Evolutionary conservation across 2,113 vertebrate species (phyloP), one percentile per base, ranked within the genome.

Genomic region (Prunella himalayana): DNA sequence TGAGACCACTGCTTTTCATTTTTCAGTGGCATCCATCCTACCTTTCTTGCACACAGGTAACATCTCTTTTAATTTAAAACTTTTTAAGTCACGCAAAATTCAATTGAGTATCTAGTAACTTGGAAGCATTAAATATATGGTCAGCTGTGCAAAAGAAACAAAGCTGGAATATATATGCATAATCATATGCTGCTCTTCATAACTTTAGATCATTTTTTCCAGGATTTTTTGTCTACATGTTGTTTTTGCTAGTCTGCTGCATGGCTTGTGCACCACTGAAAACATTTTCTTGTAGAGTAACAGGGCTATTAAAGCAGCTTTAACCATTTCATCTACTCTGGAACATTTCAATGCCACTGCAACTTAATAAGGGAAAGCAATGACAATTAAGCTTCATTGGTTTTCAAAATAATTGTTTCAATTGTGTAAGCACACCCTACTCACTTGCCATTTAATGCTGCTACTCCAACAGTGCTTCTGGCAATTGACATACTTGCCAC

Each of bases 401-500:
- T 79, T 86, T 92, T 54, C 75, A 82, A 80, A 72, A 68, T 0
- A 66, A 42, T 10, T 60, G 31, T 76, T 72, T 56, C 49, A 65
- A 85, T 41, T 33, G 6, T 83, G 54, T 37, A 90, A 92, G 49
- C 57, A 87, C 60, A 86, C 93, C 92, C 87, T 98, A 98, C 98
- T 98, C 94, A 98, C 98, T 98, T 98, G 97, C 98, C 98, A 84
- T 98, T 98, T 97, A 98, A 81, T 79, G 98, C 97, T 90, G 98
- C 98, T 66, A 98, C 98, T 82, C 98, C 98, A 68, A 98, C 98
- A 54, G 98, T 98, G 96, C 98, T 98, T 81, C 98, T 97, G 93
- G 98, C 98, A 95, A 98, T 98, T 18, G 98, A 98, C 98, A 98
- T 98, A 91, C 97, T 98, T 83, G 98, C 98, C 83, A 98, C 98